Evolutionary conservation across 2,888 invertebrate genomes (phyloP), one percentile per base, ranked within the genome.

Genomic region (Mechanitis messenoides): DNA sequence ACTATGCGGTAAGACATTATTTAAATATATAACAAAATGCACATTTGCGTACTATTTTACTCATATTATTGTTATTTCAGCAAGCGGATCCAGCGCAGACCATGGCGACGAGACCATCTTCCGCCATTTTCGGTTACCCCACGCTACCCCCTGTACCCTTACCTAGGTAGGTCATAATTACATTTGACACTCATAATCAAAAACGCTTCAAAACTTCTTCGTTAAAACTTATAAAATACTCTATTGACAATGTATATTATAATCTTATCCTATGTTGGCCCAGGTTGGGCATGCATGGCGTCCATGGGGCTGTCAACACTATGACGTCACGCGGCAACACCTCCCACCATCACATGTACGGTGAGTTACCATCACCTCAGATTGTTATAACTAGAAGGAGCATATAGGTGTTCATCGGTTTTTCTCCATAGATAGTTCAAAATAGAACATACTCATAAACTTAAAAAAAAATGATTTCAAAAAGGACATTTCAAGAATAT

Each of bases 51-150:
- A 11, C 11, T 33, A 46, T 58, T n/a, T 3, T 33, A 3, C 47
- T 45, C 5, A 12, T 60, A 45, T 56, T 11, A 38, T 58, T 59
- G 2, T 7, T 7, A 42, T 42, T 42, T 11, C 42, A 42, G 42
- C 42, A 87, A 81, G 84, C 91, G 45, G 88, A 96, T 92, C 93
- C 93, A n/a, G 94, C 93, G 1, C 85, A 85, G 58, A 73, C 79
- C 50, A 84, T 89, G 85, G 81, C 80, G n/a, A 94, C 95, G 0
- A 89, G 96, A 11, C 95, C 96, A 0, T 95, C 95, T 0, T 95
- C 95, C 3, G 96, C 95, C 3, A 93, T 96, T 92, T 96, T 95
- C 76, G 95, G 91, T 0, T 96, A 96, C 79, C 95, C 95, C 1
- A 91, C 92, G 1, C 77, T 93, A n/a, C 92, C 95, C 0, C 96